Percentiles rank a stretch among this genome's conserved stretches.
Evolutionary conservation across 2,113 vertebrate species (phyloP).

Genomic region (Tauraco erythrolophus): DNA sequence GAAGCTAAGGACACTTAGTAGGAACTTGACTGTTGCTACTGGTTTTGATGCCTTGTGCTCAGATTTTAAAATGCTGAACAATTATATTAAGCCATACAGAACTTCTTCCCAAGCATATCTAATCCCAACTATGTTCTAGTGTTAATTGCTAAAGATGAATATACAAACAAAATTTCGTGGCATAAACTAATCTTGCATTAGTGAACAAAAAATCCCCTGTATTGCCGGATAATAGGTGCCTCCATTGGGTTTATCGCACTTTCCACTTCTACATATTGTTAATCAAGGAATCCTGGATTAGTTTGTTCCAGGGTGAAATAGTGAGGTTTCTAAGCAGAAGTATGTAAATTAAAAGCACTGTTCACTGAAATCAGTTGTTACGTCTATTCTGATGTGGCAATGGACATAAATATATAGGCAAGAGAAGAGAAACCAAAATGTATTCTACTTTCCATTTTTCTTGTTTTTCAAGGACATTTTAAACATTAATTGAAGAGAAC

Average conservation of each 20-base stretch:
- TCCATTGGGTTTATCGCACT: background rate
- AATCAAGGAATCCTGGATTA: background rate
- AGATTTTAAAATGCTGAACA: background rate
- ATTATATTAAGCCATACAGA: background rate
- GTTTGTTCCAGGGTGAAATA: background rate
- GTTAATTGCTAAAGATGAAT: background rate
- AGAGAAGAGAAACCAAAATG: background rate
- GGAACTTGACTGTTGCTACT: background rate
- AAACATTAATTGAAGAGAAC: background rate
- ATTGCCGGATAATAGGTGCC: background rate
- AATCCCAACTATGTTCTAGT: background rate
- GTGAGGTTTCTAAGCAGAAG: background rate
- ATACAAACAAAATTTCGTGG: background rate
- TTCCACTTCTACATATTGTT: background rate
- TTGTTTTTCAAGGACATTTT: background rate
- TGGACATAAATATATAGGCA: background rate
- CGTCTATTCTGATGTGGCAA: background rate
- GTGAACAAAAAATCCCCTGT: accelerated
- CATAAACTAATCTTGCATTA: background rate
- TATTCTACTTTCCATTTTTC: background rate
- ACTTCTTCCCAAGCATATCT: background rate
- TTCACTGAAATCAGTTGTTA: background rate
- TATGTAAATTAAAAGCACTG: background rate
- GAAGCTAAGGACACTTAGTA: background rate
- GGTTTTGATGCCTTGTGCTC: accelerated